Evolutionary conservation across 2,113 vertebrate species (phyloP).

Genomic region (Salvator merianae): DNA sequence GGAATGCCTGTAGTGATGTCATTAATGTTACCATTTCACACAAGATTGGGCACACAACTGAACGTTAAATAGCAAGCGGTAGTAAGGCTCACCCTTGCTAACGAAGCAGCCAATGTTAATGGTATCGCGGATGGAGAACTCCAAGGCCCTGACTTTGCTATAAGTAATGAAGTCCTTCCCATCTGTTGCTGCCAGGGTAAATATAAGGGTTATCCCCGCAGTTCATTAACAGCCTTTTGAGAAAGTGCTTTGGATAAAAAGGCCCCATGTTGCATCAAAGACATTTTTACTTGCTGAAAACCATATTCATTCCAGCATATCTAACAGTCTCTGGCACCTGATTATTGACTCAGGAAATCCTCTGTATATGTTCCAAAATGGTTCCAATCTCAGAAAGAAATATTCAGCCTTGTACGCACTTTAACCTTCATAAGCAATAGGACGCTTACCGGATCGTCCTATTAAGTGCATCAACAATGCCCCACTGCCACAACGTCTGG

Average conservation of each 20-base stretch:
- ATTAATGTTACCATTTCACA: slow-evolving; percentile 75
- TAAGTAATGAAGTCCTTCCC: slow-evolving; percentile 1
- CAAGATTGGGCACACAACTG: slow-evolving; percentile 79
- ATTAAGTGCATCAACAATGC: no score
- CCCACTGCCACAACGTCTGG: no score
- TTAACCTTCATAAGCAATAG: no score
- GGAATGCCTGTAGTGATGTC: slow-evolving; percentile 62
- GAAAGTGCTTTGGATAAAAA: background rate
- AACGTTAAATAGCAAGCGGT: slow-evolving; percentile 74
- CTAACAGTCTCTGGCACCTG: no score
- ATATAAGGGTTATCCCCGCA: background rate
- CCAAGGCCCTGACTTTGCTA: slow-evolving; percentile 41
- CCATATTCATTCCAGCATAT: no score
- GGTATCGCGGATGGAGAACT: slow-evolving; percentile 62
- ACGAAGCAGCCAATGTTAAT: slow-evolving; percentile 68
- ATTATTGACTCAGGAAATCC: background rate
- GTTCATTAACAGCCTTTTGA: background rate
- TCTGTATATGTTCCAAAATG: background rate
- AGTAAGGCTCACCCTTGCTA: slow-evolving; percentile 61
- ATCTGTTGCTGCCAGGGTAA: background rate
- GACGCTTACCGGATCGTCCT: no score
- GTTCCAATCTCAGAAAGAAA: no score
- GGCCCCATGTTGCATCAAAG: slow-evolving; percentile 10
- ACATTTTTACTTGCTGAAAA: background rate
- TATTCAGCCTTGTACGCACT: no score